Evolutionary conservation across 2,797 vertebrate species (phyloP).

Genomic region (Cirrhinus mrigala): DNA sequence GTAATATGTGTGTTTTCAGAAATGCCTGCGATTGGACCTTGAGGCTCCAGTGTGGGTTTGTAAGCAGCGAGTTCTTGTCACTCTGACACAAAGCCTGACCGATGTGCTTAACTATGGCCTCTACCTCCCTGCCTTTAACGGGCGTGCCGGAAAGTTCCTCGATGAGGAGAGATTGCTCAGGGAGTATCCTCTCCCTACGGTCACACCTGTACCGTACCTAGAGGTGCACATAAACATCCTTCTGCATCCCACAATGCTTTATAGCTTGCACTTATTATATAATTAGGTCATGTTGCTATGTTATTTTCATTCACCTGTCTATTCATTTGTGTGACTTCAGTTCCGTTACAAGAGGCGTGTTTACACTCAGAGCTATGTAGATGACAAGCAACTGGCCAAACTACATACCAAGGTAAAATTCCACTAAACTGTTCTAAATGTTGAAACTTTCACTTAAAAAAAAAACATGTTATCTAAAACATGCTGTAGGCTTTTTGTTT

Average conservation of each 20-base stretch:
- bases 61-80: constrained; percentile 95
- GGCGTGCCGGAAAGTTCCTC: constrained; percentile 96
- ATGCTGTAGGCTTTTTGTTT: constrained; percentile 5
- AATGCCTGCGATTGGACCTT: constrained; percentile 94
- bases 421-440: not conserved
- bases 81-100: constrained; percentile 93
- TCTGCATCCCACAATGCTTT: constrained; percentile 81
- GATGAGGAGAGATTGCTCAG: constrained; percentile 93
- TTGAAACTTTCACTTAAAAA: not conserved
- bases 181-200: constrained; percentile 91
- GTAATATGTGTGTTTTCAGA: constrained; percentile 74
- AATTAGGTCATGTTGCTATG: not conserved
- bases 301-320: not conserved
- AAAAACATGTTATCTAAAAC: not conserved
- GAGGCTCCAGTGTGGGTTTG: constrained; percentile 94
- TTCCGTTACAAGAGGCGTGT: constrained; percentile 95
- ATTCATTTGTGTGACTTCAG: constrained; percentile 70
- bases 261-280: constrained; percentile 74
- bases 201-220: constrained; percentile 92
- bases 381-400: constrained; percentile 96
- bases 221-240: constrained; percentile 77
- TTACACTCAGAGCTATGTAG: constrained; percentile 92
- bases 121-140: constrained; percentile 96
- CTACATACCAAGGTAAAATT: constrained; percentile 91
- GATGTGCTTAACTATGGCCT: constrained; percentile 98